A percentile compares a stretch with the other conserved stretches of the same genome.
These are phyloP conservation scores for Emesis furor DNA, from an alignment of 2,888 invertebrate species.

Conservation along the genomic window DNA sequence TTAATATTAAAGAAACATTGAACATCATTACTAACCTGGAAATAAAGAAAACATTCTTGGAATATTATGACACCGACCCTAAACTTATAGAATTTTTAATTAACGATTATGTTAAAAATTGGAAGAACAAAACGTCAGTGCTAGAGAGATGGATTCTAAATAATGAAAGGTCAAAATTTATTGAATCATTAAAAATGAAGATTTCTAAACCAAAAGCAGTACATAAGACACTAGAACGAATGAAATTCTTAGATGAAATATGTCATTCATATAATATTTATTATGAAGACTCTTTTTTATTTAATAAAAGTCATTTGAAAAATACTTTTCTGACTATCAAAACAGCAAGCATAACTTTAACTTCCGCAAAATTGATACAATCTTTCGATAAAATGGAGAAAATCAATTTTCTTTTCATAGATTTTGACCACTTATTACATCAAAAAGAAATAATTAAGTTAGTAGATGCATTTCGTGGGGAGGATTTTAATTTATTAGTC, in stretches of 20 bases:
- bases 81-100: constrained; percentile 6
- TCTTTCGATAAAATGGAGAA: neutral
- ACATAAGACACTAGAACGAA: neutral
- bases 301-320: neutral
- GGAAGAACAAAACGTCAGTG: neutral
- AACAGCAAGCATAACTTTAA: neutral
- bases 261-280: neutral
- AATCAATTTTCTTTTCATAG: neutral
- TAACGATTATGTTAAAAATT: neutral
- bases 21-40: neutral
- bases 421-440: neutral
- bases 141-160: neutral
- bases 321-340: neutral
- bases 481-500: neutral
- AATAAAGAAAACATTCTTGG: neutral
- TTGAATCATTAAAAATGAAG: neutral
- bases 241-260: neutral
- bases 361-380: neutral
- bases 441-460: neutral
- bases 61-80: constrained; percentile 11
- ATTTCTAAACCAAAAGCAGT: neutral
- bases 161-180: neutral
- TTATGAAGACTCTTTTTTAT: neutral
- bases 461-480: neutral
- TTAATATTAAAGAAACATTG: neutral